phyloP scores from a whole-genome alignment of 2,113 vertebrate species.

The Amphiprion percula region DNA sequence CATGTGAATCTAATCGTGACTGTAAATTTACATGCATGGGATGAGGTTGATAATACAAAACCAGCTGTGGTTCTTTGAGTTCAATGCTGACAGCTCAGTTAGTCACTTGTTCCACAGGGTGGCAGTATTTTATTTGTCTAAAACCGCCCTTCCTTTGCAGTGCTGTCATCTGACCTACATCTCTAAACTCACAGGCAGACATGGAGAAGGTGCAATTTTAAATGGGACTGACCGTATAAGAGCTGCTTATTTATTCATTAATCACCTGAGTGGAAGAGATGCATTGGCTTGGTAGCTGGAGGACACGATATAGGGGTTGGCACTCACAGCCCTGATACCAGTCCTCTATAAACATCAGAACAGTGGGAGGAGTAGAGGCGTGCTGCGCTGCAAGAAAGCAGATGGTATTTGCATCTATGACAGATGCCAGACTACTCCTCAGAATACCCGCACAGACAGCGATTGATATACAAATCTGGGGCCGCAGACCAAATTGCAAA shows the following conservation, averaged over 20 bases:
- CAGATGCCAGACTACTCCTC: slow-evolving; percentile 62
- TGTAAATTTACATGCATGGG: not conserved
- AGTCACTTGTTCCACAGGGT: slow-evolving; percentile 59
- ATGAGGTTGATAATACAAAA: slow-evolving; percentile 13
- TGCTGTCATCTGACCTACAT: slow-evolving; percentile 80
- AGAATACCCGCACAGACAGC: slow-evolving; percentile 50
- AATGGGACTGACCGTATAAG: slow-evolving; percentile 53
- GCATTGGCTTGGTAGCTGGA: slow-evolving; percentile 9
- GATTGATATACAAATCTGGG: slow-evolving; percentile 36
- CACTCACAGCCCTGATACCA: slow-evolving; percentile 16
- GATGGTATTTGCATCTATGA: slow-evolving; percentile 75
- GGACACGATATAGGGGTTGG: slow-evolving; percentile 22
- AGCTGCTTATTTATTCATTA: slow-evolving; percentile 67
- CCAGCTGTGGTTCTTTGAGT: not conserved
- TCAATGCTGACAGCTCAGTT: not conserved
- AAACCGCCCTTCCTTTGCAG: slow-evolving; percentile 58
- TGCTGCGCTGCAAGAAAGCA: slow-evolving; percentile 71
- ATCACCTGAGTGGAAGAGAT: slow-evolving; percentile 18
- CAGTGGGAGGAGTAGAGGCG: slow-evolving; percentile 61
- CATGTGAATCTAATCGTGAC: not conserved
- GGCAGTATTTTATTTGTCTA: slow-evolving; percentile 63
- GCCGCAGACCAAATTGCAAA: slow-evolving; percentile 20
- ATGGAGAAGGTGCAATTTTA: slow-evolving; percentile 53
- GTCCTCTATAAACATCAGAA: slow-evolving; percentile 55
- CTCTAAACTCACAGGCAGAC: slow-evolving; percentile 61